Evolutionary conservation across 2,888 invertebrate species (phyloP).

Genomic region (Rhingia campestris): DNA sequence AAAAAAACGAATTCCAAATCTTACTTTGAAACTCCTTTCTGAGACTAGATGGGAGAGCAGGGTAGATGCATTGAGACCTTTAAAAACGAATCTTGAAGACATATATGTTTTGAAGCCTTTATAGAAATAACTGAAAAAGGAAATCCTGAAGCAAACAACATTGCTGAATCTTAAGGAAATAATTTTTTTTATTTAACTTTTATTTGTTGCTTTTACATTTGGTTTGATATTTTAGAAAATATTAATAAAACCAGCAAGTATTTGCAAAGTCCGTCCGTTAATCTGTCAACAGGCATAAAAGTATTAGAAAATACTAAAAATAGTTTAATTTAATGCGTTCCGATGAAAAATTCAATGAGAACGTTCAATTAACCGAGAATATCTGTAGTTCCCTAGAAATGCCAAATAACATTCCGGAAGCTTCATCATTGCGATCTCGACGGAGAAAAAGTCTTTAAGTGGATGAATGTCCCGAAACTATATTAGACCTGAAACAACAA

Average conservation of each 20-base stretch:
- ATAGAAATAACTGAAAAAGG: conserved; percentile 23
- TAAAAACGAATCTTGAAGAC: conserved; percentile 22
- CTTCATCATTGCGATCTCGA: conserved; percentile 9
- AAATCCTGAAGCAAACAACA: conserved; percentile 10
- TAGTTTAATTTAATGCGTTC: conserved; percentile 29
- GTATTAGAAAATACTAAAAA: no score
- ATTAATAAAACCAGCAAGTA: conserved; percentile 29
- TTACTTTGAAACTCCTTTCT: conserved; percentile 25
- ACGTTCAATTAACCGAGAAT: conserved; percentile 2
- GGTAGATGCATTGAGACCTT: conserved; percentile 26
- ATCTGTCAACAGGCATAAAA: no score
- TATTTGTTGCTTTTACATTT: conserved; percentile 28
- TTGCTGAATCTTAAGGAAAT: conserved; percentile 27
- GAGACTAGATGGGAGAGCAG: conserved; percentile 25
- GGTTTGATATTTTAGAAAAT: conserved; percentile 43
- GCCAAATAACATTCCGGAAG: conserved; percentile 6
- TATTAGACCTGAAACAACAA: conserved; percentile 19
- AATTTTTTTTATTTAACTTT: conserved; percentile 41
- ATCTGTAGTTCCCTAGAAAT: conserved; percentile 9
- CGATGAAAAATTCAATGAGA: conserved; percentile 18
- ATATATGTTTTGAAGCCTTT: conserved; percentile 27
- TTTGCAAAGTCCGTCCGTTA: conserved; percentile 21
- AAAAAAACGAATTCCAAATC: conserved; percentile 4
- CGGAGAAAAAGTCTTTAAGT: background rate
- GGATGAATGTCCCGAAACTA: conserved; percentile 16